These are phyloP conservation scores for Montipora capricornis DNA, from an alignment of 64 coral and sea anemone species.

Conservation along the genomic window DNA sequence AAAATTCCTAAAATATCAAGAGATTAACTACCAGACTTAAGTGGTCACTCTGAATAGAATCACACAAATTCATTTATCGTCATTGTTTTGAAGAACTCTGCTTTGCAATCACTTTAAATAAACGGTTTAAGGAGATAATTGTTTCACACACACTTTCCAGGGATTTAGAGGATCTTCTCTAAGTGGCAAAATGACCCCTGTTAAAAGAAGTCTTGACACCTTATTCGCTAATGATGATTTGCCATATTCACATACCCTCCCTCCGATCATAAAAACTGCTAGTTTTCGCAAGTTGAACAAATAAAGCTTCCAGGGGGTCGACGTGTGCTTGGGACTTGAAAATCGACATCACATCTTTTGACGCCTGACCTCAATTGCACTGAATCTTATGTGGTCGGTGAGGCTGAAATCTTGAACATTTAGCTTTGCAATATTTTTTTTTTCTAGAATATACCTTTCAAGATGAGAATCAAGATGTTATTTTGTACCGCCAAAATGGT, in stretches of 20 bases:
- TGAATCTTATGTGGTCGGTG: not conserved
- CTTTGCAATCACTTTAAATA: conserved; percentile 35
- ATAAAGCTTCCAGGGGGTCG: conserved; percentile 39
- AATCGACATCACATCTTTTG: conserved; percentile 17
- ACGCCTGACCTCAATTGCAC: conserved; percentile 17
- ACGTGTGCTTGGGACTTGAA: not conserved
- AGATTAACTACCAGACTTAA: not conserved
- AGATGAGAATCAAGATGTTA: not conserved
- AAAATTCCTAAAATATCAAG: not conserved
- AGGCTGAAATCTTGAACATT: not conserved
- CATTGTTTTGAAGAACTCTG: conserved; percentile 39
- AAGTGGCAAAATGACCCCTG: conserved; percentile 54
- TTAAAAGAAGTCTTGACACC: conserved; percentile 24
- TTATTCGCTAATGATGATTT: conserved; percentile 43
- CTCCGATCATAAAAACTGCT: conserved; percentile 53
- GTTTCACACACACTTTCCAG: conserved; percentile 12
- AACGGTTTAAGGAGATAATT: conserved; percentile 35
- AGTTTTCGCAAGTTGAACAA: conserved; percentile 53
- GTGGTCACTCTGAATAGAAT: not conserved
- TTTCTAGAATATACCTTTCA: not conserved
- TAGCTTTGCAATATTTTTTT: not conserved
- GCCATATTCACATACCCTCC: conserved; percentile 35
- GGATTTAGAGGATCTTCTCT: conserved; percentile 39
- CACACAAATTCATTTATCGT: conserved; percentile 17
- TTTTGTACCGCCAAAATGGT: conserved; percentile 27